Evolutionary conservation across 2,888 invertebrate genomes (phyloP).

Genomic region (Cantharis nigra): DNA sequence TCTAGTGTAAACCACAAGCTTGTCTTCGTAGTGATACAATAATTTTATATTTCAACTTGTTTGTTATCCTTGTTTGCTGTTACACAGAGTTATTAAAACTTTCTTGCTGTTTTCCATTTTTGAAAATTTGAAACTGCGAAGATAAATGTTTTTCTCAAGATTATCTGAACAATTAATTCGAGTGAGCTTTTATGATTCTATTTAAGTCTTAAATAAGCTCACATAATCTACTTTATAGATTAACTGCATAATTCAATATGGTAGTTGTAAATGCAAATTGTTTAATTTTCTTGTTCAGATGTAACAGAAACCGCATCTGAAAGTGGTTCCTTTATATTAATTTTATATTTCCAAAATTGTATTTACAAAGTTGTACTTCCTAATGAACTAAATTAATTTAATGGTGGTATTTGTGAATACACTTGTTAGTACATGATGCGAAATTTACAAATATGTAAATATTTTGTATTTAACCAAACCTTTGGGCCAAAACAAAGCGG

Average conservation of each 20-base stretch:
- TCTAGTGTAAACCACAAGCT: background rate
- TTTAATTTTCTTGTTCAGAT: background rate
- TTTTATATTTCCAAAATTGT: background rate
- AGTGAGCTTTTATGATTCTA: background rate
- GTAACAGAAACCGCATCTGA: background rate
- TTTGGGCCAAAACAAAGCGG: background rate
- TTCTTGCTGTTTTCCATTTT: too few relatives aligned
- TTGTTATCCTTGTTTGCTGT: background rate
- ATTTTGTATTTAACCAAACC: background rate
- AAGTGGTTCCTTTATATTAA: background rate
- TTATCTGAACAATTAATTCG: background rate
- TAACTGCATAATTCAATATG: background rate
- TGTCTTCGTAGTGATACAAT: background rate
- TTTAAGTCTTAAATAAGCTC: background rate
- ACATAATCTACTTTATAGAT: background rate
- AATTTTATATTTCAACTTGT: background rate
- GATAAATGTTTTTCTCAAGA: background rate
- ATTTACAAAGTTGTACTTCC: background rate
- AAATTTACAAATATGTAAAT: background rate
- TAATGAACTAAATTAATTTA: background rate
- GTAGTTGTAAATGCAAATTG: background rate
- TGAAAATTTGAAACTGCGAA: background rate
- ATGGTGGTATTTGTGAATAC: background rate
- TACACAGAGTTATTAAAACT: background rate
- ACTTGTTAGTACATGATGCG: background rate